These are phyloP conservation scores for Ochropacha duplaris DNA, from an alignment of 2,888 invertebrate genomes.

Conservation along the genomic window DNA sequence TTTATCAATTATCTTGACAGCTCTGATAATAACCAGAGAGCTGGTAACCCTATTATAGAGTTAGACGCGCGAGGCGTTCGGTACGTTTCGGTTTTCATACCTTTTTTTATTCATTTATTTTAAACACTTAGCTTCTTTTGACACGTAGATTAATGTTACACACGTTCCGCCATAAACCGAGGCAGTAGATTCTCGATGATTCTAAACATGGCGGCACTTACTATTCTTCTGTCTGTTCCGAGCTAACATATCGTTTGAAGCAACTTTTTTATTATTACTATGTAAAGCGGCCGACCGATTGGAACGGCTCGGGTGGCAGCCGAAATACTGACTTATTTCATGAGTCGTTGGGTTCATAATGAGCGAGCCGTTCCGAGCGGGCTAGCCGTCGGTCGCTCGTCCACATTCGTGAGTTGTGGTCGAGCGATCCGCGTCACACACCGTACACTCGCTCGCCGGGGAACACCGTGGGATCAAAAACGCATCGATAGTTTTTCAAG, in stretches of 20 bases:
- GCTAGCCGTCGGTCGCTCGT: constrained; percentile 38
- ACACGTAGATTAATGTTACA: neutral
- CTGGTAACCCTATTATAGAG: neutral
- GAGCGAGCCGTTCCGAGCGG: constrained; percentile 22
- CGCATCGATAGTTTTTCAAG: no score
- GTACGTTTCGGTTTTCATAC: neutral
- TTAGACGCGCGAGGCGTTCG: neutral
- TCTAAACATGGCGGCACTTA: neutral
- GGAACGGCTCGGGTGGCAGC: constrained; percentile 11
- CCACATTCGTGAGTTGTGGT: constrained; percentile 59
- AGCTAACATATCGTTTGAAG: neutral
- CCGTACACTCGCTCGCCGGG: constrained; percentile 16
- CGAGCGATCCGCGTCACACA: constrained; percentile 39
- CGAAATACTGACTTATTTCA: neutral
- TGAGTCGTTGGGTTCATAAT: constrained; percentile 3
- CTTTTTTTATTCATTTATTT: neutral
- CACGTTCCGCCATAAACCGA: neutral
- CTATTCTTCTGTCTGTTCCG: neutral
- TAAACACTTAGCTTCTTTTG: neutral
- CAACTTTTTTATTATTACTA: constrained; percentile 5
- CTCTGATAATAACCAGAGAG: no score
- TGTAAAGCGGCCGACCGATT: constrained; percentile 12
- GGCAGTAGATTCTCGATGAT: neutral
- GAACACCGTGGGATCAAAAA: no score
- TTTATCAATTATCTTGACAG: neutral